phyloP scores from a whole-genome alignment of 2,888 invertebrate species.

The Ganaspis brasiliensis region DNA sequence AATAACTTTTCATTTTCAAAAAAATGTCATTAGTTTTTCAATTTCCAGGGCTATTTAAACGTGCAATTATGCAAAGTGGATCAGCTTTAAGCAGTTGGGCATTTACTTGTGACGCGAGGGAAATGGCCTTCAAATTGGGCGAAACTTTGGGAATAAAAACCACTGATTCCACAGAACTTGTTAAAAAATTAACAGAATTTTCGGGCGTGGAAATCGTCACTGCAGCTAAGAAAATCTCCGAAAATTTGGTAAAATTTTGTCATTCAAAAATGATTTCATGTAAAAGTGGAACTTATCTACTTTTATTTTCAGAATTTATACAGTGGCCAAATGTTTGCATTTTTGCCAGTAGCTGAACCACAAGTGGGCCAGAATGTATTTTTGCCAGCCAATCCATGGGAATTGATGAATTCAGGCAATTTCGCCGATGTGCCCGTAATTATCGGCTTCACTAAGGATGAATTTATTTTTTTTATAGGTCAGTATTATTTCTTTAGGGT shows the following conservation, averaged over 20 bases:
- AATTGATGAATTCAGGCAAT: slow-evolving; percentile 71
- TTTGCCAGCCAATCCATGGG: slow-evolving; percentile 73
- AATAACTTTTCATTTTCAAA: neutral
- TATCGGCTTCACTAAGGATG: slow-evolving; percentile 68
- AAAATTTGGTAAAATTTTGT: slow-evolving; percentile 59
- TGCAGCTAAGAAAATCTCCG: slow-evolving; percentile 62
- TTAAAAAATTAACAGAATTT: slow-evolving; percentile 67
- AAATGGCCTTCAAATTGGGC: slow-evolving; percentile 72
- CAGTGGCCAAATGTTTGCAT: slow-evolving; percentile 66
- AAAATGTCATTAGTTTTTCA: neutral
- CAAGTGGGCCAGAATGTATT: slow-evolving; percentile 74
- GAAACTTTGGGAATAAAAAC: slow-evolving; percentile 72
- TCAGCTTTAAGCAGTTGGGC: slow-evolving; percentile 65
- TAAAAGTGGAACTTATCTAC: too few species aligned
- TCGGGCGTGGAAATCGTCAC: slow-evolving; percentile 67
- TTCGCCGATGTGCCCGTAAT: slow-evolving; percentile 73
- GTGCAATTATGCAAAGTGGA: slow-evolving; percentile 72
- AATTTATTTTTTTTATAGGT: slow-evolving; percentile 68
- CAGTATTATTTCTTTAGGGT: neutral
- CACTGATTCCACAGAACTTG: slow-evolving; percentile 67
- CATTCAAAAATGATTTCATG: too few species aligned
- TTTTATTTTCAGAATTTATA: slow-evolving; percentile 65
- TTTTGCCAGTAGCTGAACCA: slow-evolving; percentile 71
- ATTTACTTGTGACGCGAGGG: slow-evolving; percentile 64
- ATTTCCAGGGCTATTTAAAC: slow-evolving; percentile 70